Evolutionary conservation across 2,113 vertebrate genomes (phyloP), one percentile per base, ranked within the genome.

Genomic region (Mus spicilegus): DNA sequence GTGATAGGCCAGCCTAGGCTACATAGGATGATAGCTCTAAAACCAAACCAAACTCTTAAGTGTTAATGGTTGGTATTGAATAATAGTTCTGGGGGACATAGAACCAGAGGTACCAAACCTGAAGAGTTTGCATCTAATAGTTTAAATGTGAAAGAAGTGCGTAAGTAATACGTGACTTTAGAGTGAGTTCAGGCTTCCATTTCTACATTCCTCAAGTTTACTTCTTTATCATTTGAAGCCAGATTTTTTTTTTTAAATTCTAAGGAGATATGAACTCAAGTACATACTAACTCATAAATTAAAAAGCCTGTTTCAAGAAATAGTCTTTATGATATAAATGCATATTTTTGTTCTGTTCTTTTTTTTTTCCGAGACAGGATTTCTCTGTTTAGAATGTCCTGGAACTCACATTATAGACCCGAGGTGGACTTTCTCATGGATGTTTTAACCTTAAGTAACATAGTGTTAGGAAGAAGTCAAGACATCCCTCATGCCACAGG

Each of bases 141-240:
- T 80, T 91, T 87, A 70, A 56, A 46, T 63, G 36, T 84, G 61
- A 85, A 91, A 93, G 82, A 87, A 20, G 28, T n/a, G 13, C 58
- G 20, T 93, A 90, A 70, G 36, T 63, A 54, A 69, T 69, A 82
- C 13, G n/a, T 58, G 58, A 56, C 96, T 87, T 95, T 80, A 93
- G 73, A 82, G 42, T 89, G 58, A 92, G 49, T 67, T 93, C 61
- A 73, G 51, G 24, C 89, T 94, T 92, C 76, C 94, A 78, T 77
- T 67, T 7, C 39, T 26, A 24, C 12, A n/a, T 94, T 93, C 39
- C 17, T 96, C 51, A 84, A 87, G 39, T 89, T 92, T 30, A 89
- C 95, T 95, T 89, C 73, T 72, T 73, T 87, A 2, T 90, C 61
- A 33, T 77, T 89, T 77, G 78, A 89, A 97, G 58, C 28, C 81